Base-by-base conservation (phyloP, 2,113 vertebrate species). In the Oreochromis aureus region DNA sequence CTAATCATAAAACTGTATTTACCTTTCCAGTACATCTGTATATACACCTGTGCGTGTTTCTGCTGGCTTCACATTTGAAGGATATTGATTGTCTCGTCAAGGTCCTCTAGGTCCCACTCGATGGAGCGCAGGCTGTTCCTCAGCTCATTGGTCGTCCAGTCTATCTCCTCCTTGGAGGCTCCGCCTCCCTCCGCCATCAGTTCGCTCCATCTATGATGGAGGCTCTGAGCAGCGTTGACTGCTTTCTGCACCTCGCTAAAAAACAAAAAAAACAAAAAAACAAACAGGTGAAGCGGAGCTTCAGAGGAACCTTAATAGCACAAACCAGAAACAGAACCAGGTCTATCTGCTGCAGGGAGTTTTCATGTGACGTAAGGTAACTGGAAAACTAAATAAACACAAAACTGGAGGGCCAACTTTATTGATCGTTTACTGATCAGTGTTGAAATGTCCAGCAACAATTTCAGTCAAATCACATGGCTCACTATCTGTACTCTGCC, bases 1-100 rank as follows among this genome's bases (percentile, higher is more conserved):
- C 24, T 30, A 48, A 76, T 30, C 39, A 46, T 73, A 46, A 46
- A 73, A 16, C 15, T 73, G 39, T 73, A 46, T 73, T 44, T 6
- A 73, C 8, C 41, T 46, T 46, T 46, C 13, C 24, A 46, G 22
- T 73, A 73, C 69, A 27, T 15, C 69, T 76, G 24, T 48, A 73
- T 18, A 48, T 18, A 48, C 41, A 48, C 71, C 3, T 51, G 22
- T 71, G 19, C 5, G 12, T 71, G 36, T 39, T 32, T 19, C 44
- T 51, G 24, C 27, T 4, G 15, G 13, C 10, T 63, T 9, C 11
- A 22, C 15, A 10, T 6, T 30, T 69, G 24, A 94, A 99, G 97
- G 98, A 99, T 99, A 99, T 98, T 98, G 94, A 99, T 98, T 3
- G 98, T 99, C 94, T 99, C 99, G 24, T 99, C 99, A 3, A 99